phyloP scores from a whole-genome alignment of 2,888 invertebrate species.

The Hypolimnas misippus region DNA sequence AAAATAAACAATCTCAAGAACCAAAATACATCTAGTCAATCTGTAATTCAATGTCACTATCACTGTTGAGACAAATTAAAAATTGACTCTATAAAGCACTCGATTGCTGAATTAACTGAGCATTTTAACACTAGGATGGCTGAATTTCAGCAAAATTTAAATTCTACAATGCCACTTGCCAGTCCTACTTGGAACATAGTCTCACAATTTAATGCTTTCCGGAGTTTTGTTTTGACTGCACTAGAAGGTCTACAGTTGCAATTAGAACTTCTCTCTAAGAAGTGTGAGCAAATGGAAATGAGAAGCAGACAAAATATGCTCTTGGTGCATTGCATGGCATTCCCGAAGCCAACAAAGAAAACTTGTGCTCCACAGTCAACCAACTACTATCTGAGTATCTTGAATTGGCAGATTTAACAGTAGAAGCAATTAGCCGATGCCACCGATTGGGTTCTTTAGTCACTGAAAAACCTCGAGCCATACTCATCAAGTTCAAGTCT shows the following conservation, averaged over 20 bases:
- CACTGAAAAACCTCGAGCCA: neutral
- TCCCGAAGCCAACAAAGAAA: constrained; percentile 8
- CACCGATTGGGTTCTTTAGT: neutral
- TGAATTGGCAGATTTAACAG: neutral
- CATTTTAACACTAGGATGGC: neutral
- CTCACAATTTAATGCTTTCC: neutral
- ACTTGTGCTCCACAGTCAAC: neutral
- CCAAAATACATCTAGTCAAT: too few relatives aligned
- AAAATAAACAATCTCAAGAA: too few relatives aligned
- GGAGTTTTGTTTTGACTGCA: neutral
- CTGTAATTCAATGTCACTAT: too few relatives aligned
- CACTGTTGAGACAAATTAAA: neutral
- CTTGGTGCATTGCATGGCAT: constrained; percentile 3
- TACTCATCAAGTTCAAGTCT: neutral
- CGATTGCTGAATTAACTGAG: neutral
- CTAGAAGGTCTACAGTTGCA: constrained; percentile 4
- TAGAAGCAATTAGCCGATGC: neutral
- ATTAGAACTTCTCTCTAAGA: neutral
- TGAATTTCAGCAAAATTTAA: constrained; percentile 3
- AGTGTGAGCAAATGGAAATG: constrained; percentile 6
- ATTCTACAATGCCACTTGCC: neutral
- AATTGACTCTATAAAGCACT: neutral
- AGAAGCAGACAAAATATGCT: constrained; percentile 4
- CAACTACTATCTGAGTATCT: neutral
- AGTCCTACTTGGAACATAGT: constrained; percentile 2